A percentile compares a stretch with the other conserved stretches of the same genome.
Conservation (phyloP, 2,888 invertebrate species). For the Schrankia costaestrigalis region DNA sequence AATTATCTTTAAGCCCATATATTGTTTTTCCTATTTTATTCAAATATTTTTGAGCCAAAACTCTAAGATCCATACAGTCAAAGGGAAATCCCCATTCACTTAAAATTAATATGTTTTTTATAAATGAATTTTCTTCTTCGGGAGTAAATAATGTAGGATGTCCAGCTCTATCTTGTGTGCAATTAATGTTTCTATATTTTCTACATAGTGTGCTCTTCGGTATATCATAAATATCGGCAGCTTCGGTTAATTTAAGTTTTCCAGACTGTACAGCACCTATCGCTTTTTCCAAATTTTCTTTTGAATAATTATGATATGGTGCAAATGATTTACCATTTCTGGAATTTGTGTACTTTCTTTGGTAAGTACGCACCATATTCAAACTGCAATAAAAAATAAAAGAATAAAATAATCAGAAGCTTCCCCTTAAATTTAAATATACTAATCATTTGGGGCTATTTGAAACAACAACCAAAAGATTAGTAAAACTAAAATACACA, state of each 20-base stretch:
- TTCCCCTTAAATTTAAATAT: too few relatives aligned
- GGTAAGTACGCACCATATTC: too few relatives aligned
- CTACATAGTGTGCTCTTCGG: constrained; percentile 11
- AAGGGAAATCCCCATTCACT: too few relatives aligned
- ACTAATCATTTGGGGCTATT: too few relatives aligned
- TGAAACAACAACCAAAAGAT: too few relatives aligned
- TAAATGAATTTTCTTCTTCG: constrained; percentile 9
- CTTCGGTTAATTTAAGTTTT: constrained; percentile 4
- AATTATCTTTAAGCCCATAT: constrained; percentile 15
- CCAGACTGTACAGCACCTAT: constrained; percentile 1
- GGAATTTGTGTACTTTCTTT: too few relatives aligned
- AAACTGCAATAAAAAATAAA: too few relatives aligned
- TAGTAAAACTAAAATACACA: too few relatives aligned
- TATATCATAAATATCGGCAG: constrained; percentile 9
- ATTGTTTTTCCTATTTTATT: constrained; percentile 18
- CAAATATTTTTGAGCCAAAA: constrained; percentile 17
- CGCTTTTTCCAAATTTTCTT: constrained; percentile 8
- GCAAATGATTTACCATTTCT: too few relatives aligned
- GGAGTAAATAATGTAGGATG: constrained; percentile 13
- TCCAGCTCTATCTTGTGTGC: constrained; percentile 13
- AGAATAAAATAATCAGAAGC: too few relatives aligned
- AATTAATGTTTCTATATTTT: constrained; percentile 12
- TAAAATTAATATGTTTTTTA: constrained; percentile 6
- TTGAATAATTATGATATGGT: too few relatives aligned
- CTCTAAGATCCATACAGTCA: constrained; percentile 11